Evolutionary conservation across 2,888 invertebrate species (phyloP).

Genomic region (Dorcus parallelipipedus): DNA sequence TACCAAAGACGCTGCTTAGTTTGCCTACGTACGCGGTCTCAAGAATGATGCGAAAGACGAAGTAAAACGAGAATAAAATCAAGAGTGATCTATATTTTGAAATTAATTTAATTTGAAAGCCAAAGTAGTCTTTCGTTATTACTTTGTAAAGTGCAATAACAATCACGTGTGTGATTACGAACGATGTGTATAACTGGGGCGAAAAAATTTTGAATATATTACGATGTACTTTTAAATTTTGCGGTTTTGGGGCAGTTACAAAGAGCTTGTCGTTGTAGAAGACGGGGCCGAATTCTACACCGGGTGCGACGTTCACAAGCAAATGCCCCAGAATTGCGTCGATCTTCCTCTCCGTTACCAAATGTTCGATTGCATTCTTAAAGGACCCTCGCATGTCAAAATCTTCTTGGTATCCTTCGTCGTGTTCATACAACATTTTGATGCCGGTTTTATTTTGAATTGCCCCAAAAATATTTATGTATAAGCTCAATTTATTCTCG

Average conservation of each 20-base stretch:
- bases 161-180: background rate
- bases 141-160: background rate
- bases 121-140: no score
- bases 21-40: constrained; percentile 26
- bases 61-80: constrained; percentile 21
- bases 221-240: constrained; percentile 16
- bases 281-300: constrained; percentile 24
- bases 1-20: constrained; percentile 26
- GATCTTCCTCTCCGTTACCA: constrained; percentile 3
- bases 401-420: constrained; percentile 6
- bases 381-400: constrained; percentile 6
- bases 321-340: constrained; percentile 26
- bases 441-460: constrained; percentile 10
- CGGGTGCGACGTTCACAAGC: constrained; percentile 22
- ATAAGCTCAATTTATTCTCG: no score
- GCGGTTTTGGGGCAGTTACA: constrained; percentile 16
- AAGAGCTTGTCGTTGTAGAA: constrained; percentile 20
- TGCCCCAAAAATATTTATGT: constrained; percentile 1
- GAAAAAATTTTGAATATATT: constrained; percentile 22
- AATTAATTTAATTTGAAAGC: background rate
- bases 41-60: constrained; percentile 21
- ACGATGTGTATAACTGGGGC: constrained; percentile 16
- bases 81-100: constrained; percentile 7
- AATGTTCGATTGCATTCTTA: constrained; percentile 3
- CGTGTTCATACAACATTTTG: constrained; percentile 8